phyloP scores from a whole-genome alignment of 2,888 invertebrate genomes.

The Elegia similella region DNA sequence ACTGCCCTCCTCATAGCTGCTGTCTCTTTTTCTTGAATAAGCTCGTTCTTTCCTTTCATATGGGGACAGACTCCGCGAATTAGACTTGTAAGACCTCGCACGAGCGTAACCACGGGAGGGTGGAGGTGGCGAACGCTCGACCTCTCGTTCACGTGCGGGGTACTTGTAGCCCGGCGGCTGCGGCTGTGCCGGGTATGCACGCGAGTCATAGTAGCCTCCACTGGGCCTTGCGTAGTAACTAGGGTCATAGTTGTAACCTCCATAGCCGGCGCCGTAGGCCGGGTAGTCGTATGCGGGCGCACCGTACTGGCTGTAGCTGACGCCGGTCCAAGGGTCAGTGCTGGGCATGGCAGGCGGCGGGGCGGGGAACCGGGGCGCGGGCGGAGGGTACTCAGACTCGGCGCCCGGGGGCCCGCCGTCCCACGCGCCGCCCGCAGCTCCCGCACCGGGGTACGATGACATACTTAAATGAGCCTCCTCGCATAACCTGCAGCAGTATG shows the following conservation, averaged over 20 bases:
- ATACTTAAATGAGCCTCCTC: conserved; percentile 69
- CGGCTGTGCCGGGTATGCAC: conserved; percentile 39
- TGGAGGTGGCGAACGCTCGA: conserved; percentile 32
- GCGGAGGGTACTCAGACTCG: conserved; percentile 72
- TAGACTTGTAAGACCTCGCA: conserved; percentile 46
- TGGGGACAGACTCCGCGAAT: conserved; percentile 59
- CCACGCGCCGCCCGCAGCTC: conserved; percentile 60
- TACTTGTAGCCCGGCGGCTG: conserved; percentile 37
- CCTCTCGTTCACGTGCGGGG: conserved; percentile 25
- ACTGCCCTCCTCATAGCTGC: conserved; percentile 47
- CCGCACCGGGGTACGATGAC: conserved; percentile 68
- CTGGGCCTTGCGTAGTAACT: conserved; percentile 54
- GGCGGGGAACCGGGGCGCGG: conserved; percentile 55
- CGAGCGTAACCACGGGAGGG: conserved; percentile 43
- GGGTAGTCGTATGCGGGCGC: conserved; percentile 61
- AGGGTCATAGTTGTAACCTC: conserved; percentile 60
- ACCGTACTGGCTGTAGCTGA: conserved; percentile 67
- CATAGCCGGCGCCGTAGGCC: conserved; percentile 51
- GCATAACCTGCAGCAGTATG: conserved; percentile 81
- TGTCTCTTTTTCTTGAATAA: conserved; percentile 54
- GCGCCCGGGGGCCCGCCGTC: conserved; percentile 80
- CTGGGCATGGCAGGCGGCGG: conserved; percentile 56
- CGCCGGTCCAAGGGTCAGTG: conserved; percentile 75
- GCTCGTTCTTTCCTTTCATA: conserved; percentile 47
- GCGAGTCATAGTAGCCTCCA: conserved; percentile 48